Evolutionary conservation across 2,888 invertebrate genomes (phyloP).

Genomic region (Hermodice carunculata): DNA sequence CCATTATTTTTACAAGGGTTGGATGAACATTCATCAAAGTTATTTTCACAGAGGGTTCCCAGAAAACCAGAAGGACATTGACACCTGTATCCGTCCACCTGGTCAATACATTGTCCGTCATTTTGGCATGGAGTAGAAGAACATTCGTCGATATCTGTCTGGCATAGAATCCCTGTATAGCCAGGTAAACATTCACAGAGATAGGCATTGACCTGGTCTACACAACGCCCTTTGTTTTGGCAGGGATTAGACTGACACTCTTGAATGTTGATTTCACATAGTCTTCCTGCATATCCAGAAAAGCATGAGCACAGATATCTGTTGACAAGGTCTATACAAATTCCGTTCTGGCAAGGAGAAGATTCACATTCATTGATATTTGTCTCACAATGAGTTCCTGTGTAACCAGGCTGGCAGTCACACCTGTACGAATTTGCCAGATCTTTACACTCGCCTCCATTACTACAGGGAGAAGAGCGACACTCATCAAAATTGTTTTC

Average conservation of each 20-base stretch:
- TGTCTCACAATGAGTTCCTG: constrained; percentile 7
- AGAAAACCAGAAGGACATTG: constrained; percentile 2
- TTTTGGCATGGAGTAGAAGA: constrained; percentile 93
- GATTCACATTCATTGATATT: constrained; percentile 79
- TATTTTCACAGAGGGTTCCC: constrained; percentile 66
- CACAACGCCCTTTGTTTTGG: constrained; percentile 48
- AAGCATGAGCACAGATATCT: constrained; percentile 10
- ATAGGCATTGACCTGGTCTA: constrained; percentile 49
- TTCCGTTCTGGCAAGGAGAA: constrained; percentile 92
- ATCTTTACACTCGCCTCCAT: constrained; percentile 33
- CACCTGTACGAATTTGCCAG: constrained; percentile 20
- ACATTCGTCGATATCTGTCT: constrained; percentile 91
- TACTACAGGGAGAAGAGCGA: constrained; percentile 26
- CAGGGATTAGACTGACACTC: constrained; percentile 45
- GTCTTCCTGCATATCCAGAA: constrained; percentile 76
- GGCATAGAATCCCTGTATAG: constrained; percentile 74
- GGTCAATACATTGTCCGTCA: constrained; percentile 80
- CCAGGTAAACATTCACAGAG: constrained; percentile 75
- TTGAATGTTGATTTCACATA: constrained; percentile 30
- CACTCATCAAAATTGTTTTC: constrained; percentile 36
- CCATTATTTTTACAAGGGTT: constrained; percentile 68
- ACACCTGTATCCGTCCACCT: constrained; percentile 47
- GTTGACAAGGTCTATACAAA: constrained; percentile 29
- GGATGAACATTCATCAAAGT: constrained; percentile 37
- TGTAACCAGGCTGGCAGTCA: constrained; percentile 4